These are phyloP conservation scores for Carcharodon carcharias DNA, from an alignment of 2,797 vertebrate genomes.

Conservation along the genomic window DNA sequence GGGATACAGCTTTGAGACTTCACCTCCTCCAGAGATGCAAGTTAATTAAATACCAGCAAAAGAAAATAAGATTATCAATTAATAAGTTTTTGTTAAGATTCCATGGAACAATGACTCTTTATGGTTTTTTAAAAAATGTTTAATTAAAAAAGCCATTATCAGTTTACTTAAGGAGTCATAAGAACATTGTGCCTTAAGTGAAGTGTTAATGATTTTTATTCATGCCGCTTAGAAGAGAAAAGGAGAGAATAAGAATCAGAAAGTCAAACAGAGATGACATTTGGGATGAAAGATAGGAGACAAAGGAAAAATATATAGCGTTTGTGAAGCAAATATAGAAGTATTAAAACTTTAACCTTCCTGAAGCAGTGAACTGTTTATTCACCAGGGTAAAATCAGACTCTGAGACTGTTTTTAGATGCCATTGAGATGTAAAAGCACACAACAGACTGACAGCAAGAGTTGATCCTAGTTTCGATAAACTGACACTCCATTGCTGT, in stretches of 20 bases:
- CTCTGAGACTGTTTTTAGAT: background rate
- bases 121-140: background rate
- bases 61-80: background rate
- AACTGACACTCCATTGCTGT: no score
- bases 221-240: background rate
- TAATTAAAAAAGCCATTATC: constrained; percentile 16
- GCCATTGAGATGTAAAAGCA: background rate
- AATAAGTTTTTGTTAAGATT: constrained; percentile 1
- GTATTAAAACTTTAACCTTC: background rate
- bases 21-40: background rate
- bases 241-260: background rate
- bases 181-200: background rate
- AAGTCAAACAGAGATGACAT: background rate
- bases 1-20: background rate
- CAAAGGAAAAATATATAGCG: background rate
- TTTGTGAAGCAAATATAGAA: background rate
- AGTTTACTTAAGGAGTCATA: background rate
- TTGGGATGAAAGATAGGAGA: background rate
- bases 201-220: constrained; percentile 1
- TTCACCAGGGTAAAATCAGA: no score
- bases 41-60: background rate
- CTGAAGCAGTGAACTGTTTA: background rate
- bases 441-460: background rate
- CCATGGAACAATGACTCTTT: background rate
- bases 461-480: no score